Percentiles rank a stretch among this genome's conserved stretches.
Conservation (phyloP, 2,113 vertebrate species). For the rat (Rattus norvegicus) region DNA sequence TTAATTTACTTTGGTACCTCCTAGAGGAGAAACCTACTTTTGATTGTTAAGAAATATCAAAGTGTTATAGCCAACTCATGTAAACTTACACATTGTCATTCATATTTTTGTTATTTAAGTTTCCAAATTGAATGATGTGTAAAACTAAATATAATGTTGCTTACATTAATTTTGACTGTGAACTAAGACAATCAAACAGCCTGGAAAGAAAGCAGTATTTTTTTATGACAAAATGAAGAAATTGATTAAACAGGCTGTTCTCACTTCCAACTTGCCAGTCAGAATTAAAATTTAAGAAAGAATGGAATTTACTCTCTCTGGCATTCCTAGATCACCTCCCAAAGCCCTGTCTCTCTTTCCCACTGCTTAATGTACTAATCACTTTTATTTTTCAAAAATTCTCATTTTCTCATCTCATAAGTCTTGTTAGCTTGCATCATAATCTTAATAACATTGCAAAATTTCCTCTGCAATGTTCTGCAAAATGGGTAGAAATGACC, state of each 20-base stretch:
- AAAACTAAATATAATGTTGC: neutral
- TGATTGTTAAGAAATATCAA: neutral
- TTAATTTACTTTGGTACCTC: neutral
- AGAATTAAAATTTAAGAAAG: neutral
- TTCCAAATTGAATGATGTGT: neutral
- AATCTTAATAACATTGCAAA: slow-evolving; percentile 64
- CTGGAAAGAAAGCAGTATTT: neutral
- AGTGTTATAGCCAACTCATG: too few relatives aligned
- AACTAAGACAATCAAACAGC: neutral
- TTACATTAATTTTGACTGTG: neutral
- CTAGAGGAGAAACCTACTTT: neutral
- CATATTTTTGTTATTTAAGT: neutral
- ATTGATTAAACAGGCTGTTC: neutral
- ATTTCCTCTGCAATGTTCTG: neutral
- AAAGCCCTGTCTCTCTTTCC: neutral
- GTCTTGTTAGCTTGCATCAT: slow-evolving; percentile 64
- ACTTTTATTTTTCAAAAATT: neutral
- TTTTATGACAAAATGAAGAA: neutral
- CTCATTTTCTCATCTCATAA: slow-evolving; percentile 48
- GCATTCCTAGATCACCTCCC: neutral
- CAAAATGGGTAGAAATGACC: slow-evolving; percentile 54
- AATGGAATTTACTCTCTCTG: neutral
- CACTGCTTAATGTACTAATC: neutral
- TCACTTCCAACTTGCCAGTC: neutral
- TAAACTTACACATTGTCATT: neutral